These are phyloP conservation scores for Drosophila pandora DNA, from an alignment of 1,140 invertebrate genomes.

Conservation along the genomic window DNA sequence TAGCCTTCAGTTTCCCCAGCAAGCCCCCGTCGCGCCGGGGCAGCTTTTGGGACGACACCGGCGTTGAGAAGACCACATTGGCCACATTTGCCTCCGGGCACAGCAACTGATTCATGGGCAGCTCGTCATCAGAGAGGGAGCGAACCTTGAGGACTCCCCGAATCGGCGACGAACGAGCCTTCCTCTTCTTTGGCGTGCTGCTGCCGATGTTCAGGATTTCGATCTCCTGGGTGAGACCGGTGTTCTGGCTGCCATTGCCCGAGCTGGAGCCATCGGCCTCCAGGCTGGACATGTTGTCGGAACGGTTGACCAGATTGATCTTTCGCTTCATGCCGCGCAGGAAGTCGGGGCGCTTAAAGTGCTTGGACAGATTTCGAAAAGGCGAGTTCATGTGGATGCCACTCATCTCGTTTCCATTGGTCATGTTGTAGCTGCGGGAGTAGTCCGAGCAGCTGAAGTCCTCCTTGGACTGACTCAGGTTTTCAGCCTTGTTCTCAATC, in stretches of 20 bases:
- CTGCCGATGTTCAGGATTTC: constrained; percentile 85
- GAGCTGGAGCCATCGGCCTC: constrained; percentile 61
- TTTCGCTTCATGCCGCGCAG: constrained; percentile 86
- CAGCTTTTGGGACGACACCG: constrained; percentile 87
- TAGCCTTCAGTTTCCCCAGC: constrained; percentile 83
- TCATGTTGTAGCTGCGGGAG: constrained; percentile 75
- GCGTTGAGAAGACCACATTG: constrained; percentile 90
- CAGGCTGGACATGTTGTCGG: constrained; percentile 71
- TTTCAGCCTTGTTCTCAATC: constrained; percentile 73
- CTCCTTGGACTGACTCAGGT: constrained; percentile 77
- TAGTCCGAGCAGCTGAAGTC: constrained; percentile 80
- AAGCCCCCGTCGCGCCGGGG: constrained; percentile 80
- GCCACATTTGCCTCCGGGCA: constrained; percentile 65
- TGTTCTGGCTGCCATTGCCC: constrained; percentile 84
- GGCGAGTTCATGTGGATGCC: constrained; percentile 80
- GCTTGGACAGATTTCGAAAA: constrained; percentile 74
- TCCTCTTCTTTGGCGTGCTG: constrained; percentile 83
- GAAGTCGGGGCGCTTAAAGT: constrained; percentile 80
- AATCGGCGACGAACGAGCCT: constrained; percentile 84
- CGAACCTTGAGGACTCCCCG: constrained; percentile 86
- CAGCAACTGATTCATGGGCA: constrained; percentile 64
- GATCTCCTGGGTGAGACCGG: constrained; percentile 89
- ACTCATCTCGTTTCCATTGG: constrained; percentile 74
- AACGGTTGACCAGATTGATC: constrained; percentile 84
- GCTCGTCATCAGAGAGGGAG: constrained; percentile 80